A percentile compares a stretch with the other conserved stretches of the same genome.
These are phyloP conservation scores for Dinoponera quadriceps DNA, from an alignment of 1,140 invertebrate species.

Conservation along the genomic window DNA sequence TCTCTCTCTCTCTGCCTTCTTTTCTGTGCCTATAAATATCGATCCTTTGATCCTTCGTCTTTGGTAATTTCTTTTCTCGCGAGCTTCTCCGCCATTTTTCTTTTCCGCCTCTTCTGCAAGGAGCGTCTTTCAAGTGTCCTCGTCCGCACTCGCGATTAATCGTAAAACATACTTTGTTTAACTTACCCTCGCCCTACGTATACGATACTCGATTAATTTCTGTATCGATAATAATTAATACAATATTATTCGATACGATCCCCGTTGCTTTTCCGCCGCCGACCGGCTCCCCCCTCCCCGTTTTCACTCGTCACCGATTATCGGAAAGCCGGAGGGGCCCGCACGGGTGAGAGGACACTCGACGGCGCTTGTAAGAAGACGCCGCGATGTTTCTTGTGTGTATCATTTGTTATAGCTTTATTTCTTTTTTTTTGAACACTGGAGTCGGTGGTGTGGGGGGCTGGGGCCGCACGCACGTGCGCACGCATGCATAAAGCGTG, in stretches of 20 bases:
- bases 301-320: constrained; percentile 7
- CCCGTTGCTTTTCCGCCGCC: constrained; percentile 73
- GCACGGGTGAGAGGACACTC: constrained; percentile 30
- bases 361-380: constrained; percentile 49
- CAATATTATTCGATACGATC: constrained; percentile 83
- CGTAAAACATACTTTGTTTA: constrained; percentile 74
- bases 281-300: constrained; percentile 69
- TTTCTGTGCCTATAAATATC: not conserved
- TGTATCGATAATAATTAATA: constrained; percentile 81
- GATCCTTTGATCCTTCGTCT: not conserved
- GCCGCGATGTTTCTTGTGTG: constrained; percentile 34
- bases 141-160: constrained; percentile 64
- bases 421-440: constrained; percentile 81
- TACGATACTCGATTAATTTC: constrained; percentile 76
- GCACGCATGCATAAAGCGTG: not conserved
- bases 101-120: constrained; percentile 55
- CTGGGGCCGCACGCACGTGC: constrained; percentile 67
- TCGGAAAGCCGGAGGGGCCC: constrained; percentile 9
- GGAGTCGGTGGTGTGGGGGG: constrained; percentile 84
- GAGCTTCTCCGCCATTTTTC: constrained; percentile 28
- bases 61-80: constrained; percentile 41
- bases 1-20: constrained; percentile 19
- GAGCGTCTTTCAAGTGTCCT: constrained; percentile 54
- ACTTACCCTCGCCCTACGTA: constrained; percentile 60
- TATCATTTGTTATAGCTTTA: constrained; percentile 49